Evolutionary conservation across 30 jellyfish, hydroid and myxozoan genomes (phyloP).

Genomic region (Hydractinia symbiolongicarpus): DNA sequence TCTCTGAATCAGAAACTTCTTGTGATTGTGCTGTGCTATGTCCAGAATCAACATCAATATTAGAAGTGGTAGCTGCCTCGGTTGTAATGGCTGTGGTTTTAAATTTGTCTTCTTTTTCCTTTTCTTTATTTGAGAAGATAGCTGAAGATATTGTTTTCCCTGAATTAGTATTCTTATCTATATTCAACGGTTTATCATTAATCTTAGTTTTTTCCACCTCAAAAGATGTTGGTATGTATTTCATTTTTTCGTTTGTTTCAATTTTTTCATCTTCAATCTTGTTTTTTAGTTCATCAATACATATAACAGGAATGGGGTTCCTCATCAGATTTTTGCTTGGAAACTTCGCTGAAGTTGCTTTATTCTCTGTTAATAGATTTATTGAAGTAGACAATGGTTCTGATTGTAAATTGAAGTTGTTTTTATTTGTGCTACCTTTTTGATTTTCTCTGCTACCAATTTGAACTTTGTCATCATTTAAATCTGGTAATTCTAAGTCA

Average conservation of each 20-base stretch:
- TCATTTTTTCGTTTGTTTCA: neutral
- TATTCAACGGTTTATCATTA: neutral
- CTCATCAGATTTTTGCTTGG: no score
- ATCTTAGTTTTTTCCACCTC: neutral
- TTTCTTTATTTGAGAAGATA: no score
- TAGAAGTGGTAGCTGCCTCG: neutral
- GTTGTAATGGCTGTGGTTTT: neutral
- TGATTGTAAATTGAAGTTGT: neutral
- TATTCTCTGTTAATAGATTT: neutral
- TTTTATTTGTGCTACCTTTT: neutral
- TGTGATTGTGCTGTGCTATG: conserved; percentile 14
- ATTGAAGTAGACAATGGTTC: no score
- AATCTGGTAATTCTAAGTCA: conserved; percentile 14
- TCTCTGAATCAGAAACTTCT: conserved; percentile 1
- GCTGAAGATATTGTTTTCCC: neutral
- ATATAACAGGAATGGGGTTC: neutral
- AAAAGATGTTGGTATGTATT: neutral
- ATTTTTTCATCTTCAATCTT: neutral
- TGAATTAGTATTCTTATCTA: neutral
- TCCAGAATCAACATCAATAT: conserved; percentile 17
- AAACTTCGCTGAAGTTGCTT: neutral
- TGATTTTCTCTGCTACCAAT: neutral
- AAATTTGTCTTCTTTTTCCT: neutral
- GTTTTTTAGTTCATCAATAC: conserved; percentile 4
- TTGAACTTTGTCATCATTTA: neutral